These are phyloP conservation scores for Formica exsecta DNA, from an alignment of 1,140 invertebrate genomes.

Conservation along the genomic window DNA sequence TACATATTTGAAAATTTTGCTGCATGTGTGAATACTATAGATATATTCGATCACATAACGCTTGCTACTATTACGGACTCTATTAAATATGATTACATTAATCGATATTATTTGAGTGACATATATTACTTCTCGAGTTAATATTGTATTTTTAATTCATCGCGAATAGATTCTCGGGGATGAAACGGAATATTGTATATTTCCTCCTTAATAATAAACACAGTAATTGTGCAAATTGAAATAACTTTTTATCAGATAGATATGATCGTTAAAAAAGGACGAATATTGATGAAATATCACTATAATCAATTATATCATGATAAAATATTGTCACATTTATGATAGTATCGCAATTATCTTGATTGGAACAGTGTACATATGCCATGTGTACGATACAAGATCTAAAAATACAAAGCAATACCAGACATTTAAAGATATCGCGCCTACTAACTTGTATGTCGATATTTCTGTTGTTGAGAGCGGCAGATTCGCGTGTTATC, in stretches of 20 bases:
- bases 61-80: background rate
- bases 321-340: background rate
- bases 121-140: background rate
- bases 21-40: background rate
- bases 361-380: background rate
- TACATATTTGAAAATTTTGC: background rate
- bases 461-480: conserved; percentile 13
- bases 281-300: background rate
- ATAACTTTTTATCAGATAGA: conserved; percentile 5
- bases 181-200: background rate
- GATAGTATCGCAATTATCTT: conserved; percentile 11
- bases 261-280: background rate
- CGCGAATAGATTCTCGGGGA: background rate
- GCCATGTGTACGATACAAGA: conserved; percentile 1
- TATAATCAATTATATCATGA: conserved; percentile 19
- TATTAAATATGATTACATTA: conserved; percentile 12
- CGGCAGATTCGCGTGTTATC: background rate
- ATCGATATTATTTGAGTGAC: conserved; percentile 2
- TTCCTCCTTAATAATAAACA: background rate
- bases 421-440: conserved; percentile 32
- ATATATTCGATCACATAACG: background rate
- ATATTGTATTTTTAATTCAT: background rate
- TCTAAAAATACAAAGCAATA: conserved; percentile 25
- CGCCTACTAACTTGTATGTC: background rate
- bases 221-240: background rate